A percentile compares a stretch with the other conserved stretches of the same genome.
Evolutionary conservation across 1,140 invertebrate genomes (phyloP).

Genomic region (Drosophila triauraria): DNA sequence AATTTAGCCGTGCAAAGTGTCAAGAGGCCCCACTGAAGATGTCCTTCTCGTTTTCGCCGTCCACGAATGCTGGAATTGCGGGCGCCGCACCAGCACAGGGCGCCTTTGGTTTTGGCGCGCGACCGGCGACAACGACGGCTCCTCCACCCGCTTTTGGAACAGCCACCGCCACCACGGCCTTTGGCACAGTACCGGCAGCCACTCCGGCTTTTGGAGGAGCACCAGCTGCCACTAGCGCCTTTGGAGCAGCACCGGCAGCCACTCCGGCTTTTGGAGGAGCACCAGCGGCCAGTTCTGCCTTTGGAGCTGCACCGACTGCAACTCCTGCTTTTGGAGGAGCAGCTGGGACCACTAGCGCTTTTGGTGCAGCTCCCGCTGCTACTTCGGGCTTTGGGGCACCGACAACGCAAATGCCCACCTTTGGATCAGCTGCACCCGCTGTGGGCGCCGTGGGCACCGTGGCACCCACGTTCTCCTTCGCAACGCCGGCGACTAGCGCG

Average conservation of each 20-base stretch:
- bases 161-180: conserved; percentile 28
- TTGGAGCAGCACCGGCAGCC: conserved; percentile 17
- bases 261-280: conserved; percentile 35
- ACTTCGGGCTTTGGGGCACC: conserved; percentile 31
- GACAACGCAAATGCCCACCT: too few relatives aligned
- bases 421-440: conserved; percentile 26
- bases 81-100: conserved; percentile 44
- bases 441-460: conserved; percentile 60
- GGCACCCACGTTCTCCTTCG: conserved; percentile 62
- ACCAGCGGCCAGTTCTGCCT: neutral
- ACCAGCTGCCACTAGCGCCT: conserved; percentile 8
- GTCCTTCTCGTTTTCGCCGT: conserved; percentile 75
- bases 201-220: conserved; percentile 41
- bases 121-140: conserved; percentile 43
- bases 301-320: conserved; percentile 6
- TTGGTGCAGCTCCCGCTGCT: conserved; percentile 23
- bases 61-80: conserved; percentile 45
- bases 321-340: conserved; percentile 2
- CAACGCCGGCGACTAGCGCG: conserved; percentile 58
- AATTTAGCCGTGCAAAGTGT: conserved; percentile 8
- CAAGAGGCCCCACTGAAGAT: conserved; percentile 30
- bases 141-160: conserved; percentile 48
- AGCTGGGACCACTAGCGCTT: conserved; percentile 8
- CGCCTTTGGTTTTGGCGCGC: conserved; percentile 74
- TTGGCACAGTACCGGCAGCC: conserved; percentile 39